Evolutionary conservation across 2,113 vertebrate species (phyloP).

Genomic region (Antigone vipio): DNA sequence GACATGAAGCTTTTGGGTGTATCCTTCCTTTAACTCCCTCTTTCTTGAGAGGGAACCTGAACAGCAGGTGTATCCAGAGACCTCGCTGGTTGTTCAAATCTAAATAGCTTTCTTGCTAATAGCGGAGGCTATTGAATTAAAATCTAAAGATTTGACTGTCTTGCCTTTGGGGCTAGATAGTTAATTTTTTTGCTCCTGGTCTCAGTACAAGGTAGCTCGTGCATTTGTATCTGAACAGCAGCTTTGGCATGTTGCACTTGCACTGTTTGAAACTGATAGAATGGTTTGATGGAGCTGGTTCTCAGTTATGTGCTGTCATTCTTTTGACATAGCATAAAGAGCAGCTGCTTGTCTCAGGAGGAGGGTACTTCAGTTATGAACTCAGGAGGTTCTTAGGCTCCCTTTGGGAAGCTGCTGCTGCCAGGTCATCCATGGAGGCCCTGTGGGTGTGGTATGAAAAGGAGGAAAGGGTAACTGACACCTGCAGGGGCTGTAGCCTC

Average conservation of each 20-base stretch:
- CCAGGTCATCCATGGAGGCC: background rate
- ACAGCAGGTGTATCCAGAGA: background rate
- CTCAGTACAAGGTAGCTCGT: background rate
- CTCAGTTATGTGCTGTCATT: background rate
- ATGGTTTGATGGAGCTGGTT: background rate
- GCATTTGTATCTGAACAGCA: background rate
- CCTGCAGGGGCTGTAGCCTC: background rate
- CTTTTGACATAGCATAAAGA: background rate
- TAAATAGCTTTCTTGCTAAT: background rate
- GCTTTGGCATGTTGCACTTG: background rate
- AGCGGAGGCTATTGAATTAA: background rate
- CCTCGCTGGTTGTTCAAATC: background rate
- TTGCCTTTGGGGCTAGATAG: background rate
- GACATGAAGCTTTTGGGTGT: background rate
- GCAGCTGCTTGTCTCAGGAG: background rate
- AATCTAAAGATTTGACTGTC: background rate
- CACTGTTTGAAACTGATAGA: background rate
- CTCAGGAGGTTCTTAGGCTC: background rate
- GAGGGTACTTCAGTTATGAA: background rate
- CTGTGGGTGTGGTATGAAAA: background rate
- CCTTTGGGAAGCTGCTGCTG: background rate
- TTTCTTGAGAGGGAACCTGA: background rate
- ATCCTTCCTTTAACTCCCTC: background rate
- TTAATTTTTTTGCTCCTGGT: background rate
- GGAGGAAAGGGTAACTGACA: background rate